Evolutionary conservation across 2,888 invertebrate genomes (phyloP).

Genomic region (Schizaphis graminum): DNA sequence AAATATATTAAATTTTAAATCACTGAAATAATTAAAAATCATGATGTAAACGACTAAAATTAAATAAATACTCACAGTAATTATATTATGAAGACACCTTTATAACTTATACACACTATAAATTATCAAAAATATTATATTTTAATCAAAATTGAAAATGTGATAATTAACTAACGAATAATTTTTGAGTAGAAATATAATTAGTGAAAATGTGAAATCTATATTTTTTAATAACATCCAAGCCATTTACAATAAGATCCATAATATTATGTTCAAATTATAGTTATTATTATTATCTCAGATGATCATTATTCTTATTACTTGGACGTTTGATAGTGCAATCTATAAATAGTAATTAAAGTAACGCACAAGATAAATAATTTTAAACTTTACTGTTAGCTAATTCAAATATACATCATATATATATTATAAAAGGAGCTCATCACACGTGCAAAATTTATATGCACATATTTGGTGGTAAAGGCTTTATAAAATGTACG

Average conservation of each 20-base stretch:
- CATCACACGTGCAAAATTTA: not conserved
- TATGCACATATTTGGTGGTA: not conserved
- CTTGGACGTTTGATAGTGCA: not conserved
- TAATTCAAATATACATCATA: not conserved
- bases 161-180: not conserved
- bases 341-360: not conserved
- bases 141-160: not conserved
- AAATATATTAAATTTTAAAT: not conserved
- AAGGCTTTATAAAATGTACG: conserved; percentile 6
- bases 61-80: not conserved
- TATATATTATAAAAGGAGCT: not conserved
- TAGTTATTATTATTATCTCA: not conserved
- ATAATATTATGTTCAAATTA: not conserved
- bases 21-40: not conserved
- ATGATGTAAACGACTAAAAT: not conserved
- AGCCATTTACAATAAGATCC: not conserved
- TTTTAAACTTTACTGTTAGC: not conserved
- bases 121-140: not conserved
- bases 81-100: not conserved
- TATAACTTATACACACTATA: not conserved
- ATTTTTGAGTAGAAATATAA: not conserved
- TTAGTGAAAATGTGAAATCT: not conserved
- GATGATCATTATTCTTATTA: not conserved
- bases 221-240: not conserved
- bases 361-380: not conserved